Percentiles rank a stretch among this genome's conserved stretches.
Evolutionary conservation across 2,888 invertebrate species (phyloP).

Genomic region (Hoplodrina blanda): DNA sequence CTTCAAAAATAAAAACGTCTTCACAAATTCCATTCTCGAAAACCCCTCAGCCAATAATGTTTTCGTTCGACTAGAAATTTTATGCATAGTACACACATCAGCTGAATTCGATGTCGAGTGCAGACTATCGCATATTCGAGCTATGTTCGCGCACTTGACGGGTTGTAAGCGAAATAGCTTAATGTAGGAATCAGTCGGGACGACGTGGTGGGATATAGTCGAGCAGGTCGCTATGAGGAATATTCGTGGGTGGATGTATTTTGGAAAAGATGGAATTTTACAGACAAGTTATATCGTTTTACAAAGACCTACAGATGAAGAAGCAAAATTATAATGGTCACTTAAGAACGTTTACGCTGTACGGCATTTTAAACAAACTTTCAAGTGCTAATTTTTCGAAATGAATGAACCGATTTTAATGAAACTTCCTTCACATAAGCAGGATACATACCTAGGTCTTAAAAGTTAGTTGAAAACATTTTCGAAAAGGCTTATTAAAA

Average conservation of each 20-base stretch:
- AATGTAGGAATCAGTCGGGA: constrained; percentile 54
- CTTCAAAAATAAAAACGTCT: neutral
- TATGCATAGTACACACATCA: constrained; percentile 63
- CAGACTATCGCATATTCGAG: constrained; percentile 53
- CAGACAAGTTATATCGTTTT: no score
- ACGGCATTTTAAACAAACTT: no score
- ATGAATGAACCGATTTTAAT: no score
- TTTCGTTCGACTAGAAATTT: constrained; percentile 49
- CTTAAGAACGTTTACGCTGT: no score
- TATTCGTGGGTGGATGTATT: constrained; percentile 17
- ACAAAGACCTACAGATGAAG: no score
- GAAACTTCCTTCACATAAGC: no score
- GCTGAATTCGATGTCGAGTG: constrained; percentile 51
- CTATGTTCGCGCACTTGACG: constrained; percentile 63
- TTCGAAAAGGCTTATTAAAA: no score
- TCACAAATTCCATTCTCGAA: neutral
- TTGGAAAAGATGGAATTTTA: neutral
- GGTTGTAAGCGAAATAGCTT: constrained; percentile 65
- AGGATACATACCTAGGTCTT: no score
- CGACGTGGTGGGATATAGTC: constrained; percentile 28
- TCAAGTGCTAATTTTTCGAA: no score
- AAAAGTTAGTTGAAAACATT: no score
- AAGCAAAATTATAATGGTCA: no score
- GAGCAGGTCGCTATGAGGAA: constrained; percentile 22
- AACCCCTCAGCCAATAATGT: constrained; percentile 48